Base-by-base conservation (phyloP, 2,113 vertebrate genomes). In the Euleptes europaea region DNA sequence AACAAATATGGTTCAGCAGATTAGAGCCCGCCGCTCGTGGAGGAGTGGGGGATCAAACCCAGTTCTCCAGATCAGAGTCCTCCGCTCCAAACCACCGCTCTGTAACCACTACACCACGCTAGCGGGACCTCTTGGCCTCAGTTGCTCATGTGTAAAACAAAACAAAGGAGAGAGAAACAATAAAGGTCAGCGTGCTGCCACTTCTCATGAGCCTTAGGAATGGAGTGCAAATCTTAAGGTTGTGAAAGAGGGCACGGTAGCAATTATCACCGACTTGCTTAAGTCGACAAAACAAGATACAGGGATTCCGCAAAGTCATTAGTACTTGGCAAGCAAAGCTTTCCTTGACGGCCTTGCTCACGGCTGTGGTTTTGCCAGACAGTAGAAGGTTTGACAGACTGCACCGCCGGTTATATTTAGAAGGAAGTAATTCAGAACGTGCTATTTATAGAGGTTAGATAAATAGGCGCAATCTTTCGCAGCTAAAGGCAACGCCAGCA, bases 361-460 rank as follows among this genome's bases (percentile, higher is more conserved):
- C 87, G 92, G 92, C 93, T 93, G 88, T 82, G 87, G 84, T 65
- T 89, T 91, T 92, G 81, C 95, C 80, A 94, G 90, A 95, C 93
- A 94, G 89, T 84, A 89, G 91, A 89, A 92, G 94, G 88, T 89
- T 88, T 93, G 90, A 86, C 90, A 91, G 87, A 74, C 78, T 88
- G 57, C 80, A 95, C 93, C 80, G 38, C 6, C 89, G 79, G 81
- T 91, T 96, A 89, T 95, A 93, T 95, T 94, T 94, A 94, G 86
- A 91, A 83, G 76, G 84, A 33, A 89, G 82, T 89, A 82, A 86
- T 71, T 93, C 76, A 86, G 86, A 84, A 60, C 76, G 10, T 35
- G 3, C 93, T 97, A 93, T 95, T 95, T 95, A 94, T 95, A 96
- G 91, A 88, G 90, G 69, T 73, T 74, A 88, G 87, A 86, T 89